Evolutionary conservation across 2,888 invertebrate species (phyloP).

Genomic region (Steinernema carpocapsae): DNA sequence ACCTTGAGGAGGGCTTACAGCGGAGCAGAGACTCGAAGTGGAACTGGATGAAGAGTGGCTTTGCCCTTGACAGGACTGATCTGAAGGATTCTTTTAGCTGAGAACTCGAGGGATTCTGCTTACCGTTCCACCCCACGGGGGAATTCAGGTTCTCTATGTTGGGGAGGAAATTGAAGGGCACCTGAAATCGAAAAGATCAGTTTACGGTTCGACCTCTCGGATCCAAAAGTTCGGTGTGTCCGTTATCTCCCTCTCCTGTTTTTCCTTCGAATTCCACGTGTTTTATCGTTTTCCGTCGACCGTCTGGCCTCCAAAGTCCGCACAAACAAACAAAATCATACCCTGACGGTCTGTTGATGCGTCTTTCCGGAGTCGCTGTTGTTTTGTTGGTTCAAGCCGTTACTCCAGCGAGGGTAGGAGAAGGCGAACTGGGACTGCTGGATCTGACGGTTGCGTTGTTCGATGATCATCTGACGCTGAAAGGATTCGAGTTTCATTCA

Average conservation of each 20-base stretch:
- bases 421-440: neutral
- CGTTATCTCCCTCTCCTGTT: neutral
- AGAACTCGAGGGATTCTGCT: neutral
- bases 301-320: too few species aligned
- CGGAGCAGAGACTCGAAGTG: neutral
- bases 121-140: neutral
- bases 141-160: neutral
- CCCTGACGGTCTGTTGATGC: neutral
- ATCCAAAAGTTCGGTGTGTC: too few species aligned
- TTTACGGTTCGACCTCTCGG: too few species aligned
- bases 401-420: neutral
- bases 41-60: neutral
- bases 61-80: neutral
- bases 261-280: neutral
- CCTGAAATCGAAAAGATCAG: too few species aligned
- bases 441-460: neutral
- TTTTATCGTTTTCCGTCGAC: too few species aligned
- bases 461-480: neutral
- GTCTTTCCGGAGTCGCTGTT: neutral
- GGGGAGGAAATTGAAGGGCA: neutral
- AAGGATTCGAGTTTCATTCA: neutral
- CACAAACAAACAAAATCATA: too few species aligned
- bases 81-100: neutral
- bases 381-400: neutral
- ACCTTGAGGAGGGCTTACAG: slow-evolving; percentile 20